Conservation (phyloP, 2,797 vertebrate species). For the Chaetophractus vellerosus region DNA sequence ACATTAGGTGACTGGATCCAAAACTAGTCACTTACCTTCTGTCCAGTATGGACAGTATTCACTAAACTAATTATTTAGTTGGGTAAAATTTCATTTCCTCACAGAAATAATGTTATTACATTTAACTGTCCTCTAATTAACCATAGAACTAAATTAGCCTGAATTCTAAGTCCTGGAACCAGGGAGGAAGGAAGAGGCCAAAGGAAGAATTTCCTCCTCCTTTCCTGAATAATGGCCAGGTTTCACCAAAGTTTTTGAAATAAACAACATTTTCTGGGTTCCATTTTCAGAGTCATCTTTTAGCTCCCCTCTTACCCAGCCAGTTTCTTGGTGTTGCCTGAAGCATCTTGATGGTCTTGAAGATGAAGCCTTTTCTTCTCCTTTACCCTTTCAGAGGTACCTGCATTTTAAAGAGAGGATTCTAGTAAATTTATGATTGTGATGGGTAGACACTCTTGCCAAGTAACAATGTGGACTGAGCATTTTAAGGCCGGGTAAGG, state of each 20-base stretch:
- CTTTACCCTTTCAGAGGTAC: no score
- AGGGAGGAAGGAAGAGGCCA: neutral
- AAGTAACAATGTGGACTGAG: neutral
- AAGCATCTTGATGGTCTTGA: neutral
- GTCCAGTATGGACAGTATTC: neutral
- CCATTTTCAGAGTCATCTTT: neutral
- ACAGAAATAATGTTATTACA: conserved; percentile 19
- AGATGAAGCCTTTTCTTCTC: neutral
- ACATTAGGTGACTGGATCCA: neutral
- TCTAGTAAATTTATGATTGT: neutral
- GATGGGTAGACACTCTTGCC: neutral
- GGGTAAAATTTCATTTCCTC: conserved; percentile 22
- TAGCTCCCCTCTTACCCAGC: neutral
- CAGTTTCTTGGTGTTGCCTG: neutral
- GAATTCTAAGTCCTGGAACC: neutral
- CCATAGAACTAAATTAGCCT: neutral
- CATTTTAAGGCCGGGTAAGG: neutral
- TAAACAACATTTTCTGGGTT: neutral
- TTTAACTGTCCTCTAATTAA: neutral
- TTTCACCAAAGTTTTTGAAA: neutral
- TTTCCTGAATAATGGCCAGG: neutral
- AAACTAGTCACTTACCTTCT: neutral
- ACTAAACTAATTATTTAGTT: neutral
- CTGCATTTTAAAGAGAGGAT: neutral
- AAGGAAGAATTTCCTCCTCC: neutral